phyloP scores from a whole-genome alignment of 1,140 invertebrate genomes.

The Bombus sylvicola region DNA sequence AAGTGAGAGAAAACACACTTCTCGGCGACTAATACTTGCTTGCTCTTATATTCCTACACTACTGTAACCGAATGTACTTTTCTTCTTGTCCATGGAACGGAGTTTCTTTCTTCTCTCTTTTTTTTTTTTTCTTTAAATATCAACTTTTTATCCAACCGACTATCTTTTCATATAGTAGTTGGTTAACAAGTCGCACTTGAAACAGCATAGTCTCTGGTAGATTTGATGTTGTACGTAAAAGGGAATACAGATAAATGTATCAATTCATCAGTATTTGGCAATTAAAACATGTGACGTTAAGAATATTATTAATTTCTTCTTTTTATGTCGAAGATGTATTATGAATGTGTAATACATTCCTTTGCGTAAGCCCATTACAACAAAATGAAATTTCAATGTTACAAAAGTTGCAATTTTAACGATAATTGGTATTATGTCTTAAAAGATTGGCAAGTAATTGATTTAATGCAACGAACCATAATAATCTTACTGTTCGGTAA shows the following conservation, averaged over 20 bases:
- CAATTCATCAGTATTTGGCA: slow-evolving; percentile 26
- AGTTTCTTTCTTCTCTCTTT: slow-evolving; percentile 15
- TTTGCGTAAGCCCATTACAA: not conserved
- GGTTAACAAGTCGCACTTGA: slow-evolving; percentile 36
- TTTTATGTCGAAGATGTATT: not conserved
- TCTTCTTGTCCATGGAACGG: slow-evolving; percentile 55
- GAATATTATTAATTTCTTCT: slow-evolving; percentile 13
- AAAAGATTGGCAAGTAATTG: slow-evolving; percentile 12
- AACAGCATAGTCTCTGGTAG: slow-evolving; percentile 26
- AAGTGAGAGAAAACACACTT: slow-evolving; percentile 69
- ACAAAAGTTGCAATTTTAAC: slow-evolving; percentile 9
- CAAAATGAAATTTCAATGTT: slow-evolving; percentile 23
- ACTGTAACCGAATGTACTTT: slow-evolving; percentile 54
- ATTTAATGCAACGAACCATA: slow-evolving; percentile 33
- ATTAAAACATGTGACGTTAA: slow-evolving; percentile 47
- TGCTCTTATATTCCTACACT: slow-evolving; percentile 60
- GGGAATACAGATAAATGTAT: slow-evolving; percentile 31
- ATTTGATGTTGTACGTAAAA: slow-evolving; percentile 35
- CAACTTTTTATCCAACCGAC: slow-evolving; percentile 43
- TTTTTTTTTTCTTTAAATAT: slow-evolving; percentile 32
- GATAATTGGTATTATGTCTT: slow-evolving; percentile 9
- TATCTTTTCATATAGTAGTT: slow-evolving; percentile 35
- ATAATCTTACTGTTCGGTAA: slow-evolving; percentile 44
- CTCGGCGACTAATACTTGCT: slow-evolving; percentile 70
- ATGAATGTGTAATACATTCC: not conserved